Evolutionary conservation across 2,113 vertebrate species (phyloP).

Genomic region (Balaenoptera acutorostrata): DNA sequence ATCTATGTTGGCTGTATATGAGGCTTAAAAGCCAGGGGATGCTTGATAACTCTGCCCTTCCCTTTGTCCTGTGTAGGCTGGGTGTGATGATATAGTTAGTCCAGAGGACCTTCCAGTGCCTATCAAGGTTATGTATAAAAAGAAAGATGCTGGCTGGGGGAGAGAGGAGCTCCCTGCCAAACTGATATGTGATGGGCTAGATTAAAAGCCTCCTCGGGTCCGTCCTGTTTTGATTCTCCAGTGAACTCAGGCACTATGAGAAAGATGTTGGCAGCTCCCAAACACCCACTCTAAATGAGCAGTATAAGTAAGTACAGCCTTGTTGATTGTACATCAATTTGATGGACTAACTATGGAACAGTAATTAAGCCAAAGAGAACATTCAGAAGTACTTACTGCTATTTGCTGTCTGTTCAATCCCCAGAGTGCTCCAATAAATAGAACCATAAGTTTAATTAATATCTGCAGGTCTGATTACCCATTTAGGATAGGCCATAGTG

Average conservation of each 20-base stretch:
- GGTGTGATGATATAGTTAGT: not conserved
- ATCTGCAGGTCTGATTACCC: slow-evolving; percentile 80
- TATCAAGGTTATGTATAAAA: not conserved
- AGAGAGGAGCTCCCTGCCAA: not conserved
- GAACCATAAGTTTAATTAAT: slow-evolving; percentile 85
- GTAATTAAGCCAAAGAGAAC: slow-evolving; percentile 85
- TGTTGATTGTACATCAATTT: slow-evolving; percentile 78
- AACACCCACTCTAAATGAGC: slow-evolving; percentile 32
- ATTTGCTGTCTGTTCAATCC: slow-evolving; percentile 80
- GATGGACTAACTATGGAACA: slow-evolving; percentile 80
- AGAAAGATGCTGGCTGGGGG: not conserved
- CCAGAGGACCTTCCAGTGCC: not conserved
- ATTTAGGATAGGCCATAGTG: slow-evolving; percentile 69
- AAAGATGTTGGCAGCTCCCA: slow-evolving; percentile 51
- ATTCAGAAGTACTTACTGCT: slow-evolving; percentile 80
- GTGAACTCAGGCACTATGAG: not conserved
- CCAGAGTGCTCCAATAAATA: slow-evolving; percentile 83
- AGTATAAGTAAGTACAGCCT: slow-evolving; percentile 58
- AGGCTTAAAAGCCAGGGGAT: not conserved
- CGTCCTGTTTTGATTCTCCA: slow-evolving; percentile 1
- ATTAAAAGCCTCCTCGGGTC: not conserved
- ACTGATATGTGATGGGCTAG: not conserved
- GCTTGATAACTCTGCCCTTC: not conserved
- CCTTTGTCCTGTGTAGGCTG: not conserved
- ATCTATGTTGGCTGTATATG: not conserved